Conservation (phyloP, 2,888 invertebrate genomes). For the Pyrgus malvae region DNA sequence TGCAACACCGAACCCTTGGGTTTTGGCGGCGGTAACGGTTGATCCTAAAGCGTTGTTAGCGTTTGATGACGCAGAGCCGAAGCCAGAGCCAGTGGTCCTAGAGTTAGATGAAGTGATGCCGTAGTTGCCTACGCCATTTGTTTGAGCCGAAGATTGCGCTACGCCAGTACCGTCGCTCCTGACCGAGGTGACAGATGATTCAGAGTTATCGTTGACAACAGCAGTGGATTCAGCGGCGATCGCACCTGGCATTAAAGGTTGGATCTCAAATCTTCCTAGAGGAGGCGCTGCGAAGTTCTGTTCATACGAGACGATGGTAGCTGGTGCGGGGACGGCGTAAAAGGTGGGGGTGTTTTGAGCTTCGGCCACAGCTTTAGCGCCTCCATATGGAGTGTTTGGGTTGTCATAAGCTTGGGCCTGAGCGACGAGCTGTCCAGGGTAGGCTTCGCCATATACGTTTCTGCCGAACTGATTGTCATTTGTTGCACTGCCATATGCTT, state of each 20-base stretch:
- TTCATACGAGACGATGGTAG: constrained; percentile 60
- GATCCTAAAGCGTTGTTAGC: constrained; percentile 53
- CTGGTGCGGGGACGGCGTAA: constrained; percentile 59
- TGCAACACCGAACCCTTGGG: constrained; percentile 50
- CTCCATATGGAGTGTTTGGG: constrained; percentile 38
- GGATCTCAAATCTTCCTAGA: constrained; percentile 41
- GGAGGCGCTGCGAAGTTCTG: constrained; percentile 57
- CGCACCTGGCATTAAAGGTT: constrained; percentile 32
- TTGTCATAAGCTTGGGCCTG: constrained; percentile 49
- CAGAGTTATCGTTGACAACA: constrained; percentile 47
- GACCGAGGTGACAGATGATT: constrained; percentile 52
- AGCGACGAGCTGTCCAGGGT: constrained; percentile 52
- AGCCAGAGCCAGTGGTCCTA: constrained; percentile 49
- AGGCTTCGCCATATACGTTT: constrained; percentile 42
- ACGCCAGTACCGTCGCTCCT: constrained; percentile 50
- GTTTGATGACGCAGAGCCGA: constrained; percentile 55
- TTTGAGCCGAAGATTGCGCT: constrained; percentile 58
- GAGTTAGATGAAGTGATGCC: constrained; percentile 57
- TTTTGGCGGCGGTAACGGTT: constrained; percentile 50
- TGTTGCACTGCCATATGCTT: constrained; percentile 50
- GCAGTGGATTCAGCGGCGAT: constrained; percentile 57
- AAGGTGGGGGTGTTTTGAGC: constrained; percentile 46
- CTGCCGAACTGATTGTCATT: constrained; percentile 39
- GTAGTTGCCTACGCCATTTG: constrained; percentile 48
- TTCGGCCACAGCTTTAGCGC: constrained; percentile 42